A percentile compares a stretch with the other conserved stretches of the same genome.
Evolutionary conservation across 2,113 vertebrate genomes (phyloP).

Genomic region (Ivindomyrus marchei): DNA sequence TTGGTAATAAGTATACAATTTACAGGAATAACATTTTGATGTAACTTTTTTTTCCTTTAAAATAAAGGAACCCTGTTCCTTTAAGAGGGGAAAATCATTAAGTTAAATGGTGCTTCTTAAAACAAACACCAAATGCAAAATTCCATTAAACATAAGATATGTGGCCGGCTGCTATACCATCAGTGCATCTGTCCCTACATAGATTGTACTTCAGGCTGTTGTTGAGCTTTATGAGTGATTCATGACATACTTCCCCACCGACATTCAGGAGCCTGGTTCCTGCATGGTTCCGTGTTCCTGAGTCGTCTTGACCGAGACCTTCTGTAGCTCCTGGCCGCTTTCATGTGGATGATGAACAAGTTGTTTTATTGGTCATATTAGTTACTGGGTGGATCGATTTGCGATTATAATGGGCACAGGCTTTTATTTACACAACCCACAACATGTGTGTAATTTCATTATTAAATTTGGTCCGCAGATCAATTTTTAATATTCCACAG

Average conservation of each 20-base stretch:
- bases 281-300: neutral
- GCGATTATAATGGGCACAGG: neutral
- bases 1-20: neutral
- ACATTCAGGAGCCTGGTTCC: neutral
- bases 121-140: neutral
- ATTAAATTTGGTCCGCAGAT: neutral
- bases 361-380: neutral
- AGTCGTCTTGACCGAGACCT: neutral
- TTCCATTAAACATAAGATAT: neutral
- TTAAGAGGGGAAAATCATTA: neutral
- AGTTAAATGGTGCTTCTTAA: neutral
- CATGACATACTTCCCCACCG: neutral
- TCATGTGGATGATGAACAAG: neutral
- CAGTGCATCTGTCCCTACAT: neutral
- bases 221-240: neutral
- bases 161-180: neutral
- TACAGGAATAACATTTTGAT: neutral
- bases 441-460: neutral
- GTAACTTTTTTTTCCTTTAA: no score
- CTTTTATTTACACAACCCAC: neutral
- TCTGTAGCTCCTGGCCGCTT: neutral
- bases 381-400: neutral
- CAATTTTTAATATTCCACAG: neutral
- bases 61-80: no score
- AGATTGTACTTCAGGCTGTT: neutral